Percentiles rank a stretch among this genome's conserved stretches.
Evolutionary conservation across 2,797 vertebrate genomes (phyloP).

Genomic region (Alfaro cultratus): DNA sequence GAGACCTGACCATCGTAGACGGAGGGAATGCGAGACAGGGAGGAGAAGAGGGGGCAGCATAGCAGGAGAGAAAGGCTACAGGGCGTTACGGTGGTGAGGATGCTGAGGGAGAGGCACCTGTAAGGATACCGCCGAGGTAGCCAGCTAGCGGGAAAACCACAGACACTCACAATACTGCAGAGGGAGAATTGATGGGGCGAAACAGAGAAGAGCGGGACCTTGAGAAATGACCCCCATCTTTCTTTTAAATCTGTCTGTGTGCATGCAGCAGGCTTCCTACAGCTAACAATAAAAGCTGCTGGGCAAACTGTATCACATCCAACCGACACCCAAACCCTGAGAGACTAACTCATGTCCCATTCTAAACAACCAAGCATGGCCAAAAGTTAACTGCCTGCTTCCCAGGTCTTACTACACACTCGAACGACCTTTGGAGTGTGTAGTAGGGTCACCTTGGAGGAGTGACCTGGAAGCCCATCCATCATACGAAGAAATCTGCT

Average conservation of each 20-base stretch:
- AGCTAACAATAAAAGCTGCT: constrained; percentile 46
- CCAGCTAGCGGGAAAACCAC: constrained; percentile 32
- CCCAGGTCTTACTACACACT: constrained; percentile 47
- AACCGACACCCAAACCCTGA: constrained; percentile 23
- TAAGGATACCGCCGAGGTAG: constrained; percentile 62
- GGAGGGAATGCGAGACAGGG: constrained; percentile 57
- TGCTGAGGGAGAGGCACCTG: constrained; percentile 72
- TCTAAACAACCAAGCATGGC: constrained; percentile 40
- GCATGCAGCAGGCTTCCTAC: constrained; percentile 35
- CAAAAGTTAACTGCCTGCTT: constrained; percentile 39
- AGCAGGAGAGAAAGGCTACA: constrained; percentile 48
- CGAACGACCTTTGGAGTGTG: constrained; percentile 60
- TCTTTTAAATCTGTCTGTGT: constrained; percentile 10
- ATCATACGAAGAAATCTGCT: constrained; percentile 69
- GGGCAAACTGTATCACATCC: constrained; percentile 35
- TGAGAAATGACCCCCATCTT: constrained; percentile 20
- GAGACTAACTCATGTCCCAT: constrained; percentile 15
- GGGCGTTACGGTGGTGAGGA: constrained; percentile 65
- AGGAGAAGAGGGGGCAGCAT: constrained; percentile 61
- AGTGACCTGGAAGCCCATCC: constrained; percentile 57
- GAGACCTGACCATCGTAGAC: constrained; percentile 82
- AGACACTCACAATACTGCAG: constrained; percentile 50
- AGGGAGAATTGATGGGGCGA: constrained; percentile 53
- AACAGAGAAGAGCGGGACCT: constrained; percentile 43
- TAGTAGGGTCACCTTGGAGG: too few species aligned